Evolutionary conservation across 2,113 vertebrate species (phyloP).

Genomic region (Cathartes aura): DNA sequence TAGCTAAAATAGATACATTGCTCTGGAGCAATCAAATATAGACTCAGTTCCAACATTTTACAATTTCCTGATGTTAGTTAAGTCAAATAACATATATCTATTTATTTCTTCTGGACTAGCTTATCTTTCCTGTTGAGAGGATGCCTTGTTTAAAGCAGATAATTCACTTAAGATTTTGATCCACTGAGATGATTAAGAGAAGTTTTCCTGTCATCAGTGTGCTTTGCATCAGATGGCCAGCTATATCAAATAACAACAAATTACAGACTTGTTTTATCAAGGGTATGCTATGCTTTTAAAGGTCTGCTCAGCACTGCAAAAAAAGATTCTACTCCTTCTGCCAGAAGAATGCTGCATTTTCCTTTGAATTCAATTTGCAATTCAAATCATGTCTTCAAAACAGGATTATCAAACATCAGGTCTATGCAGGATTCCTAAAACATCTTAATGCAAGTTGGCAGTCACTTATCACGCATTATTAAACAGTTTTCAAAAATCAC

Average conservation of each 20-base stretch:
- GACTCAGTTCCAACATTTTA: background rate
- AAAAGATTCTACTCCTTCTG: background rate
- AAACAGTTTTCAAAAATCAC: constrained; percentile 44
- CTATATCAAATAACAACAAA: background rate
- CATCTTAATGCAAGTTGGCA: constrained; percentile 45
- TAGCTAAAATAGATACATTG: background rate
- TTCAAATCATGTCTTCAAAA: constrained; percentile 47
- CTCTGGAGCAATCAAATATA: background rate
- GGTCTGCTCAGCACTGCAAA: background rate
- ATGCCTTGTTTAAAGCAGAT: background rate
- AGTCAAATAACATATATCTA: background rate
- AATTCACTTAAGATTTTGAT: background rate
- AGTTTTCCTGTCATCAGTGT: background rate
- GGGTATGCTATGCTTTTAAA: background rate
- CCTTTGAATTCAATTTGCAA: constrained; percentile 29
- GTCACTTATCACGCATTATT: constrained; percentile 13
- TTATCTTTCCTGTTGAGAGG: background rate
- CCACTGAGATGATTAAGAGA: background rate
- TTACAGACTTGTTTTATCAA: background rate
- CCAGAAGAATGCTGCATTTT: background rate
- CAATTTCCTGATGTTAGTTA: background rate
- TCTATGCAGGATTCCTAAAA: constrained; percentile 30
- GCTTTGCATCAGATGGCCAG: background rate
- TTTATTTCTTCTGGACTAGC: background rate
- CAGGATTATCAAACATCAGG: constrained; percentile 37